Evolutionary conservation across 53 echinoderm and acorn worm genomes (phyloP).

Genomic region (Arbacia lixula): DNA sequence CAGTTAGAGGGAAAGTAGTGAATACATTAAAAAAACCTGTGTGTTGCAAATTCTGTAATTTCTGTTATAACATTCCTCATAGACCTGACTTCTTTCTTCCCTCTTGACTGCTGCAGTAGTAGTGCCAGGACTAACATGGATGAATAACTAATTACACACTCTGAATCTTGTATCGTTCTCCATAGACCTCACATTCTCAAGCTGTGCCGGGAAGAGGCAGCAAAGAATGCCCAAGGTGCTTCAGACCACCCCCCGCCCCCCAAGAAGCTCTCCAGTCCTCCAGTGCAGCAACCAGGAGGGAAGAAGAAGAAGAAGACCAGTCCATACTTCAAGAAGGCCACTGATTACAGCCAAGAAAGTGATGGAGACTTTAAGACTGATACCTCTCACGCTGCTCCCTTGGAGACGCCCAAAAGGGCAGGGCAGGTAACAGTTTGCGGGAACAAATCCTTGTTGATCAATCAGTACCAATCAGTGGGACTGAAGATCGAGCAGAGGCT

Average conservation of each 20-base stretch:
- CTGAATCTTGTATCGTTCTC: background rate
- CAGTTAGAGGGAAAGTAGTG: no score
- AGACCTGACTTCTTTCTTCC: no score
- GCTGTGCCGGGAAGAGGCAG: conserved; percentile 64
- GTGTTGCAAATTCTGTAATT: no score
- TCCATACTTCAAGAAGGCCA: conserved; percentile 1
- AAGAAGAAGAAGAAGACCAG: conserved; percentile 26
- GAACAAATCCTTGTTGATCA: no score
- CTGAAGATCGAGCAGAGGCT: no score
- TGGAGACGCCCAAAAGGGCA: conserved; percentile 15
- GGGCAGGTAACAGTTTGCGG: no score
- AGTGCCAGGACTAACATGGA: no score
- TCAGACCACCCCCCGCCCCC: background rate
- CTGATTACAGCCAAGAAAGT: background rate
- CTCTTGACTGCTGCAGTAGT: no score
- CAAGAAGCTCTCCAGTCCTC: conserved; percentile 1
- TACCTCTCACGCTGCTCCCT: background rate
- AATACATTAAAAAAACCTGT: no score
- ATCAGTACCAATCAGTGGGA: no score
- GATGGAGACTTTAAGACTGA: conserved; percentile 28
- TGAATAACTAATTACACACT: background rate
- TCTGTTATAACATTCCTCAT: no score
- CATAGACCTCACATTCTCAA: conserved; percentile 78
- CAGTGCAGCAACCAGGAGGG: background rate
- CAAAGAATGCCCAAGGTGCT: background rate